These are phyloP conservation scores for Drosophila pseudotalamancana DNA, from an alignment of 2,888 invertebrate species.

Conservation along the genomic window DNA sequence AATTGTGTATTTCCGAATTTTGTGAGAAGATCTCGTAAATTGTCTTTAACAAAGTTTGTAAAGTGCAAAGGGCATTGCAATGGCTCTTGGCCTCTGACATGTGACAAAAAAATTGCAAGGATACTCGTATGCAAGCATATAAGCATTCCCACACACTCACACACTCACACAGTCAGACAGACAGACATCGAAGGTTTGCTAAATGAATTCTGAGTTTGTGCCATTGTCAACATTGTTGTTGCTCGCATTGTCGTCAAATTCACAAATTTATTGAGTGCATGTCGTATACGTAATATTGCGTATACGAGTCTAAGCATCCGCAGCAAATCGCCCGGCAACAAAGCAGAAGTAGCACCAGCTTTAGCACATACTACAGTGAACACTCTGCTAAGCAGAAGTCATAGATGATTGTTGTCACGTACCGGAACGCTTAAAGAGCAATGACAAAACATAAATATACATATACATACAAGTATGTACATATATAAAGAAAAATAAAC, in stretches of 20 bases:
- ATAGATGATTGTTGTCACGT: not conserved
- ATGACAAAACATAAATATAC: no score
- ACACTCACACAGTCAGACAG: conserved; percentile 8
- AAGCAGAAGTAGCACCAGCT: conserved; percentile 11
- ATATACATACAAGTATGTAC: no score
- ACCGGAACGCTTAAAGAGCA: no score
- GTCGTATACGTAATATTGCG: conserved; percentile 56
- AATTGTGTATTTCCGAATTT: not conserved
- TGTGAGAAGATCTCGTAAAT: no score
- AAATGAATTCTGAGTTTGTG: conserved; percentile 38
- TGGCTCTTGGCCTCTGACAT: conserved; percentile 16
- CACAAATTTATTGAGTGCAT: conserved; percentile 67
- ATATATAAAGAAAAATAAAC: no score
- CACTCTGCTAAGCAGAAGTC: not conserved
- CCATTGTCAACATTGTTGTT: conserved; percentile 4
- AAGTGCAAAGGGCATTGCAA: not conserved
- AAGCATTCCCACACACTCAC: not conserved
- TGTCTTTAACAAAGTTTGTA: no score
- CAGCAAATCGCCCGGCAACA: conserved; percentile 19
- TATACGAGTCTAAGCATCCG: conserved; percentile 16
- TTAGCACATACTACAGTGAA: not conserved
- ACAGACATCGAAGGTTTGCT: no score
- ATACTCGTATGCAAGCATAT: conserved; percentile 34
- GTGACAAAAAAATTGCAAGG: conserved; percentile 26
- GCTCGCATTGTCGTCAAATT: conserved; percentile 61